These are phyloP conservation scores for Acronicta aceris DNA, from an alignment of 2,888 invertebrate species.

Conservation along the genomic window DNA sequence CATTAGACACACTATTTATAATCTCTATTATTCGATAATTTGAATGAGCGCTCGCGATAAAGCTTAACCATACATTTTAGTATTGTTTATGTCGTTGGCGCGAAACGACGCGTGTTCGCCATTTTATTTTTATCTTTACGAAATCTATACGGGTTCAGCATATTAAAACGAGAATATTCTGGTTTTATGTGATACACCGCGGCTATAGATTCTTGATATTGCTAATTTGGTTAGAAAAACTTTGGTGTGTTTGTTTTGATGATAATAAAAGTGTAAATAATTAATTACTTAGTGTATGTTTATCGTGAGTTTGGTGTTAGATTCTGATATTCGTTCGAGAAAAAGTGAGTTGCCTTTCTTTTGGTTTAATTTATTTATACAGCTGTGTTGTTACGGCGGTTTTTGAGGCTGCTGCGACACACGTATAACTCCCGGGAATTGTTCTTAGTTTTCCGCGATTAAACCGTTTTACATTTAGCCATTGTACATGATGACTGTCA, in stretches of 20 bases:
- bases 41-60: constrained; percentile 40
- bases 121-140: constrained; percentile 9
- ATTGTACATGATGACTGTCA: no score
- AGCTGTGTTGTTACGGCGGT: constrained; percentile 14
- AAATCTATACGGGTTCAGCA: constrained; percentile 4
- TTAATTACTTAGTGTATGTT: constrained; percentile 6
- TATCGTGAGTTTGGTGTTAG: constrained; percentile 17
- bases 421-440: not conserved
- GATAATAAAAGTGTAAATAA: constrained; percentile 13
- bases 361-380: constrained; percentile 15
- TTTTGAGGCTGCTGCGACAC: not conserved
- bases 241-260: constrained; percentile 7
- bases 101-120: constrained; percentile 24
- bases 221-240: constrained; percentile 2
- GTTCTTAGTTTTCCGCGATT: not conserved
- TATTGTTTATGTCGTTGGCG: constrained; percentile 25
- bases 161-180: constrained; percentile 6
- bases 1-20: constrained; percentile 38
- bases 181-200: not conserved
- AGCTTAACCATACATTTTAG: constrained; percentile 34
- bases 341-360: constrained; percentile 28
- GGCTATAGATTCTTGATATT: constrained; percentile 3
- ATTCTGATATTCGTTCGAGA: constrained; percentile 1
- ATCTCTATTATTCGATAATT: constrained; percentile 50
- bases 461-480: not conserved